Conservation (phyloP, 2,113 vertebrate species). For the Columbina picui region DNA sequence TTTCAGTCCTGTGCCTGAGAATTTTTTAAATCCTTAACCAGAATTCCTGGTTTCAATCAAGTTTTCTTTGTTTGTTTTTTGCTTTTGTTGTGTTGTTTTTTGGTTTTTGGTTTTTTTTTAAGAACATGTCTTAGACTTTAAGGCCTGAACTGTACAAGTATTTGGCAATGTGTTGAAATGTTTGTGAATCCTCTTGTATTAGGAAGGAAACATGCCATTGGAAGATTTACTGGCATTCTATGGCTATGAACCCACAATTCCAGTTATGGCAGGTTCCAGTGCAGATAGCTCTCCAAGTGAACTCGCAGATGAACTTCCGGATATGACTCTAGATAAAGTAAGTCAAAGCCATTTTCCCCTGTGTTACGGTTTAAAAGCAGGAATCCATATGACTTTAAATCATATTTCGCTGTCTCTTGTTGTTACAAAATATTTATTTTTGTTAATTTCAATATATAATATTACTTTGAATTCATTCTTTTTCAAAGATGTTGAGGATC, state of each 20-base stretch:
- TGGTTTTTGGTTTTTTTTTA: neutral
- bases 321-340: constrained; percentile 99
- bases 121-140: neutral
- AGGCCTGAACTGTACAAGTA: neutral
- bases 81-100: neutral
- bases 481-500: neutral
- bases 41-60: neutral
- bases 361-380: neutral
- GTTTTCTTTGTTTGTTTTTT: neutral
- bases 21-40: neutral
- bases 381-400: neutral
- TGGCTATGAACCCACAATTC: constrained; percentile 89
- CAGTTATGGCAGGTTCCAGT: constrained; percentile 85
- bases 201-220: constrained; percentile 98
- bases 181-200: constrained; percentile 22
- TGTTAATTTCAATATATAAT: neutral
- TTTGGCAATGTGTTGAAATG: neutral
- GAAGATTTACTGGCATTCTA: constrained; percentile 96
- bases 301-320: constrained; percentile 94
- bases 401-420: neutral
- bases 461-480: neutral
- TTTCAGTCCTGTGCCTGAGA: neutral
- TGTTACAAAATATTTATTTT: neutral
- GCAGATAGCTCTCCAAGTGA: constrained; percentile 94
- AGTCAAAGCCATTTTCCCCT: neutral